A percentile compares a stretch with the other conserved stretches of the same genome.
These are phyloP conservation scores for Dolichopus griseipennis DNA, from an alignment of 2,888 invertebrate species.

Conservation along the genomic window DNA sequence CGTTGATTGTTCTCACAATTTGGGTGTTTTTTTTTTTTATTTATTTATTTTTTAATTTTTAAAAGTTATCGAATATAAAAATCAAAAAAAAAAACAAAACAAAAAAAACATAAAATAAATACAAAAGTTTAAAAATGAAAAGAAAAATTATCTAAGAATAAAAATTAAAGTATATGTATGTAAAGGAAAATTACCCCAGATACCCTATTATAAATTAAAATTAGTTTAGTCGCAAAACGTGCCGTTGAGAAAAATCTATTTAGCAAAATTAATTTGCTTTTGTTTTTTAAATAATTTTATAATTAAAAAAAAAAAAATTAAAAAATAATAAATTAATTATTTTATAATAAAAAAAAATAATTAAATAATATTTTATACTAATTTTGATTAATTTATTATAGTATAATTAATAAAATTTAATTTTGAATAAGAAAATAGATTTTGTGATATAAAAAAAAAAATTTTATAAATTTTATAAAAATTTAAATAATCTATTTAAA, in stretches of 20 bases:
- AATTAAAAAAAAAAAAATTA: neutral
- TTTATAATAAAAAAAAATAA: neutral
- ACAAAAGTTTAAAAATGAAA: no score
- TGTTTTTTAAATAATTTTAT: neutral
- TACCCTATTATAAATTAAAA: neutral
- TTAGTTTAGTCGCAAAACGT: constrained; percentile 6
- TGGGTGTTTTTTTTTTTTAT: neutral
- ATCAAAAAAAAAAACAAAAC: neutral
- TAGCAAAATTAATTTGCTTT: neutral
- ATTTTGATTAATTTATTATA: neutral
- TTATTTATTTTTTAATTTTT: no score
- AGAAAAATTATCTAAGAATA: neutral
- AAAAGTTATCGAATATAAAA: neutral
- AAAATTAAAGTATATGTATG: neutral
- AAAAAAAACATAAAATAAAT: no score
- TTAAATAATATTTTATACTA: neutral
- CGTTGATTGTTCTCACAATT: neutral
- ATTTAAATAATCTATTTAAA: neutral
- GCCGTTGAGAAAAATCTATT: neutral
- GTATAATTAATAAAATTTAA: no score
- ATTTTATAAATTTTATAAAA: neutral
- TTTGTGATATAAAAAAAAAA: neutral
- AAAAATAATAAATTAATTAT: neutral
- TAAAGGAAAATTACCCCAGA: neutral
- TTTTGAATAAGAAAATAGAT: neutral